Evolutionary conservation across 2,113 vertebrate genomes (phyloP), one percentile per base, ranked within the genome.

Genomic region (Seriola rivoliana): DNA sequence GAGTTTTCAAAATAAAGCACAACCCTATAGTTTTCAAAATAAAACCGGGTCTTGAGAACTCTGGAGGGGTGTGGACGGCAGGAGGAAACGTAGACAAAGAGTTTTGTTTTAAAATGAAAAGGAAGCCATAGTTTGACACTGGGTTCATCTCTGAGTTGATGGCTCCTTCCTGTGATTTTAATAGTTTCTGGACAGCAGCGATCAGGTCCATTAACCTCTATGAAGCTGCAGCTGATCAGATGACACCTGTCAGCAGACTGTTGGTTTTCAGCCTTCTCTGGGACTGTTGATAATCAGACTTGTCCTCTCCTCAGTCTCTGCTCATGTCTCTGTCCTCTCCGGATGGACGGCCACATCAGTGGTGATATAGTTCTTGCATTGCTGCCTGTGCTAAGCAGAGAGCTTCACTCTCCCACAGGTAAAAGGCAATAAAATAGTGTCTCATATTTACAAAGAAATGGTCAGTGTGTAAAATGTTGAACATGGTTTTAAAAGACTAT

Each of bases 401-500:
- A 76, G 17, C 59, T 29, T 76, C 58, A 21, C 21, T 63, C 71
- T 82, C 23, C 62, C 64, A 66, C 62, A 63, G 74, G 70, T 77
- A 70, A 82, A 85, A 87, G 66, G 83, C 57, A 86, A 87, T 76
- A 78, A 80, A 81, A 80, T 87, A 85, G 84, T 84, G 83, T 94
- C 93, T 89, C 76, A 86, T 93, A 94, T 91, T 89, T 89, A 89
- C 72, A 89, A 87, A 79, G 36, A 86, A 86, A 81, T 71, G 75
- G 78, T 80, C 70, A 80, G 75, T 78, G 80, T 85, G 55, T 89
- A 64, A 69, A 57, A 36, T 68, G 63, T 74, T 85, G 59, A 63
- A 74, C 66, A 75, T 84, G 58, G 64, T 75, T 71, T 83, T 60
- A 71, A 82, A 81, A 86, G 57, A 90, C 62, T 82, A 77, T 82